Conservation (phyloP, 2,113 vertebrate genomes). For the Anguilla rostrata region DNA sequence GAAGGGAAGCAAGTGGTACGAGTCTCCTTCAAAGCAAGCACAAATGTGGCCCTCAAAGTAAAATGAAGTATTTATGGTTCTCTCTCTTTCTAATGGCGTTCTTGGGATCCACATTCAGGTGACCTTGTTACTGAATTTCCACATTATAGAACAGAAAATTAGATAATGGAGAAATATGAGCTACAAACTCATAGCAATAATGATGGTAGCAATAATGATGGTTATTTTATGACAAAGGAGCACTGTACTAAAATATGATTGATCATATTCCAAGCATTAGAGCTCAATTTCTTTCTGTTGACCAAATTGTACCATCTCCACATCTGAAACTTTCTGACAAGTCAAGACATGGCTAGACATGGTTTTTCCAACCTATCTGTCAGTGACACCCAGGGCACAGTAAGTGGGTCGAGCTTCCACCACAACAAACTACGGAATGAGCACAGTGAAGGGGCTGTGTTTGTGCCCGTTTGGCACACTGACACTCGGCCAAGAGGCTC, state of each 20-base stretch:
- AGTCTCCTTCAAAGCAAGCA: neutral
- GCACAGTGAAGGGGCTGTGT: neutral
- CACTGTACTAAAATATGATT: neutral
- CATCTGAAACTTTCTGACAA: neutral
- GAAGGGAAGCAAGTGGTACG: no score
- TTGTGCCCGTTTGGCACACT: neutral
- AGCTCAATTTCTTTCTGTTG: neutral
- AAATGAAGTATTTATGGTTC: neutral
- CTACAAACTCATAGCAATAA: neutral
- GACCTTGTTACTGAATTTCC: neutral
- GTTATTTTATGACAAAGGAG: neutral
- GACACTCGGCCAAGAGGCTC: slow-evolving; percentile 9
- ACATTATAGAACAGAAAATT: neutral
- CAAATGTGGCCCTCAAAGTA: neutral
- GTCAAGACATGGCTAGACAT: neutral
- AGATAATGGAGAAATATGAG: neutral
- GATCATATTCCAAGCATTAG: neutral
- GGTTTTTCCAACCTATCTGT: neutral
- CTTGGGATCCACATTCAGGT: neutral
- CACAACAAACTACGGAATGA: neutral
- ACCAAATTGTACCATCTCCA: neutral
- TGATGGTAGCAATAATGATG: neutral
- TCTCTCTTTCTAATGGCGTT: neutral
- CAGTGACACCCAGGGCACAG: neutral
- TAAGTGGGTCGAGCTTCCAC: neutral